These are phyloP conservation scores for Geococcyx californianus DNA, from an alignment of 2,113 vertebrate species.

Conservation along the genomic window DNA sequence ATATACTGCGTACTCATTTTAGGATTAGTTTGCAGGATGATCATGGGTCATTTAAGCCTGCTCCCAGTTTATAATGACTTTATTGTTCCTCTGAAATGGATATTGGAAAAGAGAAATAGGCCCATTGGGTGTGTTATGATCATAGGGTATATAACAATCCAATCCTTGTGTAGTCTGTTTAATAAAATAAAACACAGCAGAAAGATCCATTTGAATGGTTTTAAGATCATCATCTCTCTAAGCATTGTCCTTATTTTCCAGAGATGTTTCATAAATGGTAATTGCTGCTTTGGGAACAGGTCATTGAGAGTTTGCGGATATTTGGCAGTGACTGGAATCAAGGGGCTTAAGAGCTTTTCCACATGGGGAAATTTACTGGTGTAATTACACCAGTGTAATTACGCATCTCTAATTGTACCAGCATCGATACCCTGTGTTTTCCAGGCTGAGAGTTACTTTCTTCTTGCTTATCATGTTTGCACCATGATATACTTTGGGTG, in stretches of 20 bases:
- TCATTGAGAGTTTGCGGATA: neutral
- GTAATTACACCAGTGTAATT: neutral
- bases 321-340: neutral
- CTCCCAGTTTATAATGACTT: neutral
- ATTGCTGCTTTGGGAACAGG: neutral
- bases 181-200: neutral
- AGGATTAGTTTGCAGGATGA: neutral
- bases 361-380: neutral
- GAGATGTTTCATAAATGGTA: neutral
- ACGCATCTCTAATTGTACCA: neutral
- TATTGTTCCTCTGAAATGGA: neutral
- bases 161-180: neutral
- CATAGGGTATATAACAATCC: neutral
- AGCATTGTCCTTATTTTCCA: neutral
- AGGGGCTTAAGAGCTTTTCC: neutral
- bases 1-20: neutral
- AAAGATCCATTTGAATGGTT: neutral
- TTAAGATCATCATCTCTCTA: neutral
- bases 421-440: neutral
- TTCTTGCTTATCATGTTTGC: rapidly evolving
- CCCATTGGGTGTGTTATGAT: neutral
- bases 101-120: neutral
- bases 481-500: neutral
- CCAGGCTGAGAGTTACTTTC: neutral
- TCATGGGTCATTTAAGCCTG: neutral